Evolutionary conservation across 2,797 vertebrate genomes (phyloP).

Genomic region (Sebastes cheni): DNA sequence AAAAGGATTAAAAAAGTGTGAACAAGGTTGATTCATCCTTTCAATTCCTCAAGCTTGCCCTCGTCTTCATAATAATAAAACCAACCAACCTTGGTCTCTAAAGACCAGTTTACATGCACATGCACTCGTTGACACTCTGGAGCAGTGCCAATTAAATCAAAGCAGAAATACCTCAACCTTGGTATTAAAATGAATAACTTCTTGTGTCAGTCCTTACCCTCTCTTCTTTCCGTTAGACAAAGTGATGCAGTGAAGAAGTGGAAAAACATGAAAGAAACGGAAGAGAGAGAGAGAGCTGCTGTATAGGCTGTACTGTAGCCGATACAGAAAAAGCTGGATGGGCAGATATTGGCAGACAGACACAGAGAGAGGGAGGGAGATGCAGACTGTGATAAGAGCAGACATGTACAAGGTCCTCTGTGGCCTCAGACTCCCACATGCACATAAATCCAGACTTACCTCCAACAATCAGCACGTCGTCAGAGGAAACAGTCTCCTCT

Average conservation of each 20-base stretch:
- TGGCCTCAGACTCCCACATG: slow-evolving; percentile 42
- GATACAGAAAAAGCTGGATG: slow-evolving; percentile 33
- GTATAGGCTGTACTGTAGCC: neutral
- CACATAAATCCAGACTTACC: slow-evolving; percentile 38
- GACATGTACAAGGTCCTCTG: slow-evolving; percentile 66
- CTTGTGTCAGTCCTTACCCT: neutral
- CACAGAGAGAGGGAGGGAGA: slow-evolving; percentile 17
- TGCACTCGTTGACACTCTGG: slow-evolving; percentile 20
- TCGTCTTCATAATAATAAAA: slow-evolving; percentile 37
- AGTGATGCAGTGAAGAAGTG: neutral
- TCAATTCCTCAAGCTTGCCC: slow-evolving; percentile 23
- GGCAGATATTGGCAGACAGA: slow-evolving; percentile 47
- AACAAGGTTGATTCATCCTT: slow-evolving; percentile 50
- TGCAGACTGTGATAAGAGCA: slow-evolving; percentile 62
- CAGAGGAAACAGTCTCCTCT: slow-evolving; percentile 7
- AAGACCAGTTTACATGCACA: slow-evolving; percentile 46
- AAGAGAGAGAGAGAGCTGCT: neutral
- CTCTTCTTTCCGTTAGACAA: slow-evolving; percentile 3
- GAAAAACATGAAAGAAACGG: slow-evolving; percentile 7
- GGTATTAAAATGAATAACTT: slow-evolving; percentile 40
- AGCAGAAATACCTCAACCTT: slow-evolving; percentile 32
- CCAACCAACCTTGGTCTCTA: slow-evolving; percentile 45
- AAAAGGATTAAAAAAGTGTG: slow-evolving; percentile 7
- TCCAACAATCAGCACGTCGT: slow-evolving; percentile 1
- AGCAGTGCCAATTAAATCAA: slow-evolving; percentile 29